Evolutionary conservation across 2,888 invertebrate species (phyloP).

Genomic region (Ophioninae sp.): DNA sequence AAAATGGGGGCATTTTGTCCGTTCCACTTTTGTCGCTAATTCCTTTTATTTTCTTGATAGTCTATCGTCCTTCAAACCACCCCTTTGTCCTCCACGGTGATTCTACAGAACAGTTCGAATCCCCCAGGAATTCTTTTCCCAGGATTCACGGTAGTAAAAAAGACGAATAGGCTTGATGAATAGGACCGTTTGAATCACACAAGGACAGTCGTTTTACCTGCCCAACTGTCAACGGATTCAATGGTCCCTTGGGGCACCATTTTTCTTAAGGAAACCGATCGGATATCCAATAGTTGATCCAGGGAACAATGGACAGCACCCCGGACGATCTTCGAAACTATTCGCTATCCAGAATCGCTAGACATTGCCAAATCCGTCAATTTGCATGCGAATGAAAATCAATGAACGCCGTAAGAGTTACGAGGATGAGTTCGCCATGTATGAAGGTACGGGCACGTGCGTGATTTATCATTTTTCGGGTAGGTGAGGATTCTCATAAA

Average conservation of each 20-base stretch:
- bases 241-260: not conserved
- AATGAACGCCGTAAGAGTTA: slow-evolving; percentile 18
- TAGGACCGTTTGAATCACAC: not conserved
- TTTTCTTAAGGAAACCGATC: not conserved
- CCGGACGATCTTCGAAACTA: not conserved
- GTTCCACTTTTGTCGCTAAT: slow-evolving; percentile 36
- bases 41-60: slow-evolving; percentile 23
- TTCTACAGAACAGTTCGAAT: slow-evolving; percentile 3
- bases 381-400: slow-evolving; percentile 59
- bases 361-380: not conserved
- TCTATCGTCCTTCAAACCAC: slow-evolving; percentile 25
- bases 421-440: slow-evolving; percentile 15
- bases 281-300: not conserved
- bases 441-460: slow-evolving; percentile 59
- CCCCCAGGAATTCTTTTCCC: not conserved
- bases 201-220: not conserved
- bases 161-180: slow-evolving; percentile 4
- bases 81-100: slow-evolving; percentile 18
- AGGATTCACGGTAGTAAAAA: not conserved
- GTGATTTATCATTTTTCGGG: slow-evolving; percentile 66
- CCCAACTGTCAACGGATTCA: not conserved
- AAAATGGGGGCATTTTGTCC: slow-evolving; percentile 60
- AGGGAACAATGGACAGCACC: not conserved
- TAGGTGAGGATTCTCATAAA: slow-evolving; percentile 70
- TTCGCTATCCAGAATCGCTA: not conserved